These are phyloP conservation scores for Hydractinia symbiolongicarpus DNA, from an alignment of 30 jellyfish, hydroid and myxozoan species.

Conservation along the genomic window DNA sequence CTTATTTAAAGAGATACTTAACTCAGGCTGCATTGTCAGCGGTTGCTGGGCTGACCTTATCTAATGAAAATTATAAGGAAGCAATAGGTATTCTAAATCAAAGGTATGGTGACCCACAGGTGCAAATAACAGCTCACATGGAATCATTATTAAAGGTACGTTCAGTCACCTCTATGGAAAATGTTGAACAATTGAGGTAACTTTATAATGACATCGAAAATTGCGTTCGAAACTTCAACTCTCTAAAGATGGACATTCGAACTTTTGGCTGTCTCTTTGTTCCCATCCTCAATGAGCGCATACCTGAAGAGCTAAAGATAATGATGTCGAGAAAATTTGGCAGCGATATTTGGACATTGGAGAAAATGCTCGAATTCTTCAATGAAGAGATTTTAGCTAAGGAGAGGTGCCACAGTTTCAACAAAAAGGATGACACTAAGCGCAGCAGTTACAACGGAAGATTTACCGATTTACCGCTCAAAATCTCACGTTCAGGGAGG, in stretches of 20 bases:
- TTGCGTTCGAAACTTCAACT: background rate
- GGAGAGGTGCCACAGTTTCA: too few relatives aligned
- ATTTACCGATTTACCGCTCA: too few relatives aligned
- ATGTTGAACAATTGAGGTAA: conserved; percentile 20
- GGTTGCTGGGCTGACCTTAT: background rate
- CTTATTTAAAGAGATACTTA: background rate
- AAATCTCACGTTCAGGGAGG: too few relatives aligned
- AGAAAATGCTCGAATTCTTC: too few relatives aligned
- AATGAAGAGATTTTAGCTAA: too few relatives aligned
- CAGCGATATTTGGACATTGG: conserved; percentile 16
- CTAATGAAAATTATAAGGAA: conserved; percentile 18
- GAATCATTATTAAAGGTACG: conserved; percentile 11
- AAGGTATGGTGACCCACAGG: conserved; percentile 11
- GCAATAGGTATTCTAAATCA: background rate
- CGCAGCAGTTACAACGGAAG: too few relatives aligned
- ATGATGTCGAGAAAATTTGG: conserved; percentile 10
- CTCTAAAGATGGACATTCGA: background rate
- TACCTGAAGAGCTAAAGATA: conserved; percentile 21
- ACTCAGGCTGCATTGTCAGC: background rate
- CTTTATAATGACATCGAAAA: conserved; percentile 7
- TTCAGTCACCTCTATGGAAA: conserved; percentile 3
- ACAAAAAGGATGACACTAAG: too few relatives aligned
- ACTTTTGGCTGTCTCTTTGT: conserved; percentile 2
- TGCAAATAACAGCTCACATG: conserved; percentile 21
- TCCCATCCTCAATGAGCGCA: conserved; percentile 11